A percentile compares a stretch with the other conserved stretches of the same genome.
phyloP scores from a whole-genome alignment of 1,140 invertebrate species.

The Drosophila asahinai region DNA sequence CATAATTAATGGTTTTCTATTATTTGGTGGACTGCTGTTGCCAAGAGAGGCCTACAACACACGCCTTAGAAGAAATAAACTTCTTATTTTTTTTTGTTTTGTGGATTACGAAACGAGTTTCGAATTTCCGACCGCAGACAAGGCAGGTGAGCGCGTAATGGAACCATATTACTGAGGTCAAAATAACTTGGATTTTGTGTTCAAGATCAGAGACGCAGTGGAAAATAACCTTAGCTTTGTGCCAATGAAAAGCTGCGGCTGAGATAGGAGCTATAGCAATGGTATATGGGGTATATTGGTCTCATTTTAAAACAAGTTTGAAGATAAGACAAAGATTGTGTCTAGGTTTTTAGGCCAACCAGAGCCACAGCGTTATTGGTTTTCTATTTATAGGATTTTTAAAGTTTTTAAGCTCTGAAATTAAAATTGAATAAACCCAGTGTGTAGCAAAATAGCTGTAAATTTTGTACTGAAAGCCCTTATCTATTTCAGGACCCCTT shows the following conservation, averaged over 20 bases:
- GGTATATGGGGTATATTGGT: slow-evolving; percentile 13
- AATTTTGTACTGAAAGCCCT: not conserved
- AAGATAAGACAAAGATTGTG: slow-evolving; percentile 1
- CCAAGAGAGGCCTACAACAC: slow-evolving; percentile 39
- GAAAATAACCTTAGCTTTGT: slow-evolving; percentile 59
- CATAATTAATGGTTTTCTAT: slow-evolving; percentile 58
- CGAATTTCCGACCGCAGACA: slow-evolving; percentile 53
- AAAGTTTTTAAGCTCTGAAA: not conserved
- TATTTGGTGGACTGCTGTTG: slow-evolving; percentile 62
- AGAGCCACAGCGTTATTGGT: not conserved
- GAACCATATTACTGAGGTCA: slow-evolving; percentile 67
- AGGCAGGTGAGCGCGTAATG: slow-evolving; percentile 58
- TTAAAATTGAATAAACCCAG: no score
- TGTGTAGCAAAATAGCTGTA: no score
- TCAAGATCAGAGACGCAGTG: slow-evolving; percentile 52
- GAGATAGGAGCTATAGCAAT: not conserved
- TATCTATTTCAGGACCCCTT: not conserved
- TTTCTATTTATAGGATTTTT: not conserved
- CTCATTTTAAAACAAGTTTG: slow-evolving; percentile 23
- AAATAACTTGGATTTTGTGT: slow-evolving; percentile 50
- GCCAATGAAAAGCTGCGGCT: slow-evolving; percentile 35
- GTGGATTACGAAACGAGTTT: slow-evolving; percentile 66
- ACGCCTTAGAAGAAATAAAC: slow-evolving; percentile 35
- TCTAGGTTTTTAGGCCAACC: slow-evolving; percentile 11
- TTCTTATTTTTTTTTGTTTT: slow-evolving; percentile 35